These are phyloP conservation scores for Halcyon smyrnensis DNA, from an alignment of 2,797 vertebrate species.

Conservation along the genomic window DNA sequence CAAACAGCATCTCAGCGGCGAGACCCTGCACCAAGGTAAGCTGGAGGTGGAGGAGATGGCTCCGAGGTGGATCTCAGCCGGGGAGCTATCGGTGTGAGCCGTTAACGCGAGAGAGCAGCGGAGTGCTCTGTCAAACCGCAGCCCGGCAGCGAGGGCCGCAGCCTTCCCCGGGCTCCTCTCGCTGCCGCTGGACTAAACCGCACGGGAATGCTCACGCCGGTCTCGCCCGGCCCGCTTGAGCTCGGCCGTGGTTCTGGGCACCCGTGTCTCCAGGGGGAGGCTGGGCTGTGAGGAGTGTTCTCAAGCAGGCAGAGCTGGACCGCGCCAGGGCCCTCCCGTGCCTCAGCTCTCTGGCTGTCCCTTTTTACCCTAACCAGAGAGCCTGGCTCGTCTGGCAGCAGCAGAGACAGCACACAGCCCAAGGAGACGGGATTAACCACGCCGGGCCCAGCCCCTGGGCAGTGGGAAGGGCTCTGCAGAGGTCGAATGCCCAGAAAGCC, in stretches of 20 bases:
- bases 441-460: not conserved
- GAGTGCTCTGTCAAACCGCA: not conserved
- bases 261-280: no score
- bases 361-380: not conserved
- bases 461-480: not conserved
- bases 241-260: no score
- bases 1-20: not conserved
- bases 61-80: not conserved
- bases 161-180: not conserved
- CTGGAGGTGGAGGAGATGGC: not conserved
- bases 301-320: not conserved
- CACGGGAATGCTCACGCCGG: not conserved
- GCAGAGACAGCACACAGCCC: not conserved
- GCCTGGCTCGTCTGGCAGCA: not conserved
- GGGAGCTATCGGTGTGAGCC: not conserved
- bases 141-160: not conserved
- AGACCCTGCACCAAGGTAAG: not conserved
- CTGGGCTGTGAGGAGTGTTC: not conserved
- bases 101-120: fast-evolving
- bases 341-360: not conserved
- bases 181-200: not conserved
- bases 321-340: not conserved
- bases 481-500: not conserved
- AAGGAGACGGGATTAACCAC: not conserved
- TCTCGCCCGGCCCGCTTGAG: no score